A percentile compares a stretch with the other conserved stretches of the same genome.
Evolutionary conservation across 2,113 vertebrate species (phyloP).

Genomic region (Malurus alboscapulatus): DNA sequence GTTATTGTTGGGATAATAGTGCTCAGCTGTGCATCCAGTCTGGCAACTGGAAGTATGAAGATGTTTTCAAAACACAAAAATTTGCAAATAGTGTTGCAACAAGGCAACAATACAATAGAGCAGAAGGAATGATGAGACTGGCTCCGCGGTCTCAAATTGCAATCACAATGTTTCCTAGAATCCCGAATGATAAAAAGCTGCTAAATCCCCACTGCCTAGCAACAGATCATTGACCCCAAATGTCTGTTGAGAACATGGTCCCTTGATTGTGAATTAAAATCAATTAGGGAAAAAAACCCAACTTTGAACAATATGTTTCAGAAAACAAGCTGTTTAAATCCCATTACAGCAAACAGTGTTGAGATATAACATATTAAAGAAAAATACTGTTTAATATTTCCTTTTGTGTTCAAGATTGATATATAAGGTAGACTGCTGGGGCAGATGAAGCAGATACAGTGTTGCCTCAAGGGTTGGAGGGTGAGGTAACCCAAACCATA

Average conservation of each 20-base stretch:
- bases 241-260: neutral
- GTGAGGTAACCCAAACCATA: neutral
- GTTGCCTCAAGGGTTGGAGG: neutral
- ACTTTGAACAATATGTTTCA: neutral
- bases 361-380: neutral
- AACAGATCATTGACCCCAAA: neutral
- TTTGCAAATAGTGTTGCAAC: neutral
- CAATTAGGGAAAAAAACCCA: rapidly evolving
- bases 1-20: neutral
- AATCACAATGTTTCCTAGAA: neutral
- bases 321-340: neutral
- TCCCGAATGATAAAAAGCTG: neutral
- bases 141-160: neutral
- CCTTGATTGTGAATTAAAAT: neutral
- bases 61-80: neutral
- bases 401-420: neutral
- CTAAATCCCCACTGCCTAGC: conserved; percentile 4
- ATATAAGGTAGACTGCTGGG: neutral
- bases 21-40: neutral
- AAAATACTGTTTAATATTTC: neutral
- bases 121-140: neutral
- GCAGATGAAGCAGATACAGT: neutral
- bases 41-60: neutral
- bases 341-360: neutral
- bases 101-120: neutral